Percentiles rank a stretch among this genome's conserved stretches.
Evolutionary conservation across 2,888 invertebrate genomes (phyloP).

Genomic region (Lasioglossum leucozonium): DNA sequence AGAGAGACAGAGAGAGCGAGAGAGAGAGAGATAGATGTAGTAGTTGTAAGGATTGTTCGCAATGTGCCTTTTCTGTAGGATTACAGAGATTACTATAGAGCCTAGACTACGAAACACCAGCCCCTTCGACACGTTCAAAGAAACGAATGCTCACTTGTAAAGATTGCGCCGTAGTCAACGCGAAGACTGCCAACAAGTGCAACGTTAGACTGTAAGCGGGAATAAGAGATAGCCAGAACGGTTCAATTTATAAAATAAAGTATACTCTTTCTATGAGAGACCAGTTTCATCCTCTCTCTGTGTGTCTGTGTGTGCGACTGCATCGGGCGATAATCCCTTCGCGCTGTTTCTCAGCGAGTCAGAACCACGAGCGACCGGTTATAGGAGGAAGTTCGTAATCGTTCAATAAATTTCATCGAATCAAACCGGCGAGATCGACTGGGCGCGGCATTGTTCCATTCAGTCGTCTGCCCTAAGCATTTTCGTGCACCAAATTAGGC

Average conservation of each 20-base stretch:
- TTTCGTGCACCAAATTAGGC: not conserved
- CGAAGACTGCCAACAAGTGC: conserved; percentile 77
- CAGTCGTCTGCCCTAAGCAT: not conserved
- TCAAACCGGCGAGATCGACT: conserved; percentile 18
- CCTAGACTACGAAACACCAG: conserved; percentile 17
- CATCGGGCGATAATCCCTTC: not conserved
- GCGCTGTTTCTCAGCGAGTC: conserved; percentile 36
- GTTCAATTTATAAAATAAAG: conserved; percentile 57
- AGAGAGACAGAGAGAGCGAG: conserved; percentile 4
- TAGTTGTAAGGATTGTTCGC: conserved; percentile 70
- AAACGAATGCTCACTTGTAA: conserved; percentile 67
- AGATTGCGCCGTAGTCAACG: conserved; percentile 67
- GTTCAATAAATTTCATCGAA: conserved; percentile 47
- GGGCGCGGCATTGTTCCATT: conserved; percentile 17
- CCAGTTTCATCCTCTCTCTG: not conserved
- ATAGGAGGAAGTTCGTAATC: conserved; percentile 42
- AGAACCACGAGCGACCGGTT: conserved; percentile 17
- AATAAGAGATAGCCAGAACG: conserved; percentile 37
- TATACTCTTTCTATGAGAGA: conserved; percentile 54
- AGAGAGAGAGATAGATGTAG: conserved; percentile 52
- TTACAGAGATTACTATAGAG: conserved; percentile 47
- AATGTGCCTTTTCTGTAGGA: conserved; percentile 77
- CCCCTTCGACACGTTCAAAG: conserved; percentile 26
- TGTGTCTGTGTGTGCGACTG: not conserved
- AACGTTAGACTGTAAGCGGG: conserved; percentile 58